phyloP scores from a whole-genome alignment of 1,140 invertebrate genomes.

The Brachionus sp. region DNA sequence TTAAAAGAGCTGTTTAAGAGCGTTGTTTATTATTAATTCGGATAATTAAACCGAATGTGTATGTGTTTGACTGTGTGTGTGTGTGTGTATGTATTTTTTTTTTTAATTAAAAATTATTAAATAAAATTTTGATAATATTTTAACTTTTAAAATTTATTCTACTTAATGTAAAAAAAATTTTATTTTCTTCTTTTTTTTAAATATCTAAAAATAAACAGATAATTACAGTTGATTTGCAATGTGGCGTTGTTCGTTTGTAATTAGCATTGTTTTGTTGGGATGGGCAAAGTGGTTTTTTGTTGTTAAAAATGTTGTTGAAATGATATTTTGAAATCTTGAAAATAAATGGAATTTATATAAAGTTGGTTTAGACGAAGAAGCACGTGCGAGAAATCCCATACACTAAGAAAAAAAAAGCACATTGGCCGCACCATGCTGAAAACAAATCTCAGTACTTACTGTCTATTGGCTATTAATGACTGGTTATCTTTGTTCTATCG shows the following conservation, averaged over 20 bases:
- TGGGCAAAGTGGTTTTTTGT: not conserved
- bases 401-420: not conserved
- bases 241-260: slow-evolving; percentile 19
- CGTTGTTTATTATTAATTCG: not conserved
- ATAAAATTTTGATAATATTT: not conserved
- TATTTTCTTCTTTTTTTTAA: not conserved
- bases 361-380: not conserved
- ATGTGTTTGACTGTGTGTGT: no score
- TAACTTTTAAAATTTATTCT: not conserved
- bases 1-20: not conserved
- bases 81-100: no score
- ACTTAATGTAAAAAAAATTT: not conserved
- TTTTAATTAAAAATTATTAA: not conserved
- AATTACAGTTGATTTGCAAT: slow-evolving; percentile 44
- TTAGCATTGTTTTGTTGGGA: not conserved
- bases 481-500: not conserved
- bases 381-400: not conserved
- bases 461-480: not conserved
- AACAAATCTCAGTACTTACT: not conserved
- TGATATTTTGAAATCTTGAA: not conserved
- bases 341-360: not conserved
- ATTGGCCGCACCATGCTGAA: not conserved
- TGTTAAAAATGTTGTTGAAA: not conserved
- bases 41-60: not conserved
- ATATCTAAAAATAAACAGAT: slow-evolving; percentile 19